Conservation (phyloP, 2,888 invertebrate genomes). For the Ichneumon xanthorius region DNA sequence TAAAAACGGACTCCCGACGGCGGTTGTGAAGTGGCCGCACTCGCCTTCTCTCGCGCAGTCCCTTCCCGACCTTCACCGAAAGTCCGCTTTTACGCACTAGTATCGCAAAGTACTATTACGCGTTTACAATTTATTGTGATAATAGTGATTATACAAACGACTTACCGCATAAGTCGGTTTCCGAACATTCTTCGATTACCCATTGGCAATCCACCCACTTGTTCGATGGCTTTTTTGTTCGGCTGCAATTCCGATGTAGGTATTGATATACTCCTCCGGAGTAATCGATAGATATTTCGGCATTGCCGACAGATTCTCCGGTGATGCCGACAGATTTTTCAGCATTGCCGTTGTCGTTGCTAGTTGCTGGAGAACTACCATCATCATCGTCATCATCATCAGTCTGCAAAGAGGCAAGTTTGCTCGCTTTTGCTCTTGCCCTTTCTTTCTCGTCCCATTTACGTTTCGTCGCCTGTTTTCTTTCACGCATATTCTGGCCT, state of each 20-base stretch:
- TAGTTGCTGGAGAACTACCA: background rate
- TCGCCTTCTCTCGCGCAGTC: too few species aligned
- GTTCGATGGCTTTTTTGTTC: background rate
- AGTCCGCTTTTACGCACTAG: too few species aligned
- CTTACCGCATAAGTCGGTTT: background rate
- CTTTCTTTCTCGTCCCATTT: background rate
- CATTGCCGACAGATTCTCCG: background rate
- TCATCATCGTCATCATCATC: background rate
- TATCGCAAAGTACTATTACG: too few species aligned
- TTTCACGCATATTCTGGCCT: background rate
- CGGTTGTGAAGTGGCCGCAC: too few species aligned
- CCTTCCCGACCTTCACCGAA: too few species aligned
- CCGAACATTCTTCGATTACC: background rate
- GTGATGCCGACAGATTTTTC: too few species aligned
- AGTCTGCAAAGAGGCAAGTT: background rate
- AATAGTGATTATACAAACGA: background rate
- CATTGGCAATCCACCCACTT: background rate
- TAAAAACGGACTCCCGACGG: too few species aligned
- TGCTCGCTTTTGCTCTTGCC: background rate
- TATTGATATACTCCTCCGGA: background rate
- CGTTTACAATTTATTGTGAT: background rate
- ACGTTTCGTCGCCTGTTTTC: background rate
- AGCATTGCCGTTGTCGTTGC: background rate
- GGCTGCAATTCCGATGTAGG: background rate
- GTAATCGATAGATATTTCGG: background rate